Evolutionary conservation across 2,888 invertebrate species (phyloP).

Genomic region (Drosophila paranaensis): DNA sequence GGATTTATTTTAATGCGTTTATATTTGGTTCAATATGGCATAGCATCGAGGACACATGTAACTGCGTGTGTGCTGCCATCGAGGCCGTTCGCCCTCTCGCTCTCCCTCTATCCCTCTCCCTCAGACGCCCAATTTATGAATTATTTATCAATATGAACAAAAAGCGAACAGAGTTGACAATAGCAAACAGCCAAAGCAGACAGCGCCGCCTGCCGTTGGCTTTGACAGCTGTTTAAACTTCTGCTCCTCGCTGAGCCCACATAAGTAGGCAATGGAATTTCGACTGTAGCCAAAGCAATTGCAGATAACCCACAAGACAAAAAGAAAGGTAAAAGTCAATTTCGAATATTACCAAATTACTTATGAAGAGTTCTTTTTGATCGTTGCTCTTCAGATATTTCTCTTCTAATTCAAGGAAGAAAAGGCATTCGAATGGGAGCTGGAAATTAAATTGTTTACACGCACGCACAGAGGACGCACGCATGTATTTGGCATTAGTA

Average conservation of each 20-base stretch:
- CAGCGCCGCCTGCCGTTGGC: conserved; percentile 45
- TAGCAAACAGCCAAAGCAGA: conserved; percentile 38
- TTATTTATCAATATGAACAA: conserved; percentile 65
- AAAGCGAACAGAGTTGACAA: conserved; percentile 17
- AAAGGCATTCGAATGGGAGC: not conserved
- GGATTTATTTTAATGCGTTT: conserved; percentile 75
- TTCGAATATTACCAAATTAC: conserved; percentile 1
- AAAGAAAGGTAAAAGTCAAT: not conserved
- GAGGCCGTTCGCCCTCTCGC: not conserved
- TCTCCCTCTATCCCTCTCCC: not conserved
- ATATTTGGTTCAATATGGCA: conserved; percentile 64
- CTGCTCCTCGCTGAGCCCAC: conserved; percentile 17
- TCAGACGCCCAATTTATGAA: conserved; percentile 61
- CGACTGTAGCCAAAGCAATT: not conserved
- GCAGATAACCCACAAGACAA: not conserved
- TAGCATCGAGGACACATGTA: conserved; percentile 45
- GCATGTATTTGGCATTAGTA: conserved; percentile 28
- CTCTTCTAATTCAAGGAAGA: not conserved
- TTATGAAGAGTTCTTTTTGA: not conserved
- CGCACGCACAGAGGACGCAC: not conserved
- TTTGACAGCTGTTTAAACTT: conserved; percentile 64
- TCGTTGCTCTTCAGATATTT: not conserved
- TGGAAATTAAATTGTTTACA: conserved; percentile 32
- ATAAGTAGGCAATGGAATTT: conserved; percentile 26
- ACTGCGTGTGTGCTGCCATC: conserved; percentile 9